Percentiles rank a stretch among this genome's conserved stretches.
phyloP scores from a whole-genome alignment of 2,113 vertebrate species.

The Tragelaphus buxtoni region DNA sequence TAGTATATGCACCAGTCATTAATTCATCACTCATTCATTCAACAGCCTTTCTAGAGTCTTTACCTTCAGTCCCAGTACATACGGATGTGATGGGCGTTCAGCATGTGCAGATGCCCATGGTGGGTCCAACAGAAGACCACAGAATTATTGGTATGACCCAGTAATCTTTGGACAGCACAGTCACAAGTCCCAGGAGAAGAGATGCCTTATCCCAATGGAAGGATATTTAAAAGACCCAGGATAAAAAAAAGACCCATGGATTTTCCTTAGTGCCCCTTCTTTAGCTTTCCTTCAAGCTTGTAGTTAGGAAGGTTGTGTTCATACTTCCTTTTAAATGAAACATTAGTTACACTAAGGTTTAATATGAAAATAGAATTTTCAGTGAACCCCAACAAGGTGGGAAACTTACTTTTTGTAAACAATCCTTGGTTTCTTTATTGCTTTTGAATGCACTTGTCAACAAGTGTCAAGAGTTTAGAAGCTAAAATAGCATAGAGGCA shows the following conservation, averaged over 20 bases:
- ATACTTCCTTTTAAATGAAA: neutral
- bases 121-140: neutral
- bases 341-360: neutral
- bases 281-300: neutral
- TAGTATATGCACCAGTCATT: neutral
- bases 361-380: neutral
- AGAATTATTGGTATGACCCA: neutral
- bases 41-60: neutral
- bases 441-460: neutral
- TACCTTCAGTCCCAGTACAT: neutral
- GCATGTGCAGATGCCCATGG: neutral
- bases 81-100: fast-evolving
- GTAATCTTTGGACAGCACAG: no score
- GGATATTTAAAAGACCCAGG: neutral
- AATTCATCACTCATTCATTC: neutral
- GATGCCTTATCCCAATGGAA: fast-evolving
- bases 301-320: neutral
- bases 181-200: neutral
- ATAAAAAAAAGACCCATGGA: neutral
- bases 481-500: neutral
- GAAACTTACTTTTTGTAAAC: neutral
- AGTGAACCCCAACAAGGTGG: neutral
- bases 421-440: neutral
- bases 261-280: neutral
- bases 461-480: neutral